Evolutionary conservation across 2,113 vertebrate genomes (phyloP).

Genomic region (Rhea americana): DNA sequence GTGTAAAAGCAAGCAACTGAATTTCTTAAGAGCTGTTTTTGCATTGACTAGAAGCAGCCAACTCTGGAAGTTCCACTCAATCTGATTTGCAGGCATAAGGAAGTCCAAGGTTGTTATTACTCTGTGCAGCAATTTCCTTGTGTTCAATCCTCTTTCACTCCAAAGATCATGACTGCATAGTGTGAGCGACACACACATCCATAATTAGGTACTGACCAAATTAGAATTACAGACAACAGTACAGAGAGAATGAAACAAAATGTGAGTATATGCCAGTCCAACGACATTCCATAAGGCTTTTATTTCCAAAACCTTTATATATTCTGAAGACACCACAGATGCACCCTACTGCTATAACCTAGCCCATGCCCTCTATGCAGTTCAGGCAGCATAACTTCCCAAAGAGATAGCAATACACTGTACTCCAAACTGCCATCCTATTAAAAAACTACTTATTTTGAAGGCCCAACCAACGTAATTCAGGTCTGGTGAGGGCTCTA

Average conservation of each 20-base stretch:
- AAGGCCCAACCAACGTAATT: rapidly evolving
- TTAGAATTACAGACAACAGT: rapidly evolving
- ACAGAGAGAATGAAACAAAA: rapidly evolving
- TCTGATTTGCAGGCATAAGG: background rate
- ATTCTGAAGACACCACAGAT: background rate
- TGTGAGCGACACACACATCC: background rate
- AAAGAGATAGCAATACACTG: rapidly evolving
- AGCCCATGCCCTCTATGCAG: rapidly evolving
- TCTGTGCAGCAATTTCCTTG: background rate
- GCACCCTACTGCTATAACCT: background rate
- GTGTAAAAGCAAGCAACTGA: background rate
- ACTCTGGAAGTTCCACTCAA: background rate
- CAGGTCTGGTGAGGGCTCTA: rapidly evolving
- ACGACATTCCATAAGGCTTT: background rate
- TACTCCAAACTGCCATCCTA: background rate
- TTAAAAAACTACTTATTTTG: background rate
- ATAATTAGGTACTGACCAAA: background rate
- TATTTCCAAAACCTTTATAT: background rate
- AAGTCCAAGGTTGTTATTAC: background rate
- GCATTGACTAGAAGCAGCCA: background rate
- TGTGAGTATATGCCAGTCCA: background rate
- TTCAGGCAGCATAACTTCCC: background rate
- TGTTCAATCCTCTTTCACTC: background rate
- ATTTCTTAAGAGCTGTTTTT: background rate
- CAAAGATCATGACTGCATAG: background rate